Conservation (phyloP, 2,113 vertebrate species). For the Caracal caracal region DNA sequence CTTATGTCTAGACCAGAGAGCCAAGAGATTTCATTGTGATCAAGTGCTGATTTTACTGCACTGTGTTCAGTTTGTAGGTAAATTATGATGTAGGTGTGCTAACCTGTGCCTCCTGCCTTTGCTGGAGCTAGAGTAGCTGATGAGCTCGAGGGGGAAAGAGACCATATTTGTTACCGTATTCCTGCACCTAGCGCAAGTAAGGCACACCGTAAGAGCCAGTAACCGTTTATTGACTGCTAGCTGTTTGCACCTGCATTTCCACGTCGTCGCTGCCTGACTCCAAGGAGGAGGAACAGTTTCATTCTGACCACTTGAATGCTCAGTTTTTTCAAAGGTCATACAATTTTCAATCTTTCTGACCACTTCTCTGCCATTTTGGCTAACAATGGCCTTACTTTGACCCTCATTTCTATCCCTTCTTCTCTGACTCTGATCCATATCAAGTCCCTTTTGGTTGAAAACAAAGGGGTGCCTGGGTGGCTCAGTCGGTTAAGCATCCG, state of each 20-base stretch:
- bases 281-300: not conserved
- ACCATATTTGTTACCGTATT: not conserved
- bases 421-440: not conserved
- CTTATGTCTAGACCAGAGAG: conserved; percentile 2
- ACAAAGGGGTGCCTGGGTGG: too few species aligned
- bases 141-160: not conserved
- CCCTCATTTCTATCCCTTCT: not conserved
- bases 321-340: not conserved
- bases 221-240: not conserved
- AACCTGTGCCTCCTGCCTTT: not conserved
- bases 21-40: not conserved
- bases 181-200: not conserved
- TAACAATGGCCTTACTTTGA: not conserved
- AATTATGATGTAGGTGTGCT: not conserved
- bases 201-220: too few species aligned
- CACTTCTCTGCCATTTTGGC: not conserved
- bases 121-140: not conserved
- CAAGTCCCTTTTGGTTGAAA: not conserved
- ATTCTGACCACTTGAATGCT: not conserved
- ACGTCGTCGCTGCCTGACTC: not conserved
- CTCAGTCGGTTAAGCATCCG: too few species aligned
- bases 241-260: not conserved
- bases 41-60: not conserved
- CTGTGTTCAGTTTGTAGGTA: not conserved
- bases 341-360: not conserved